Evolutionary conservation across 1,140 invertebrate genomes (phyloP).

Genomic region (Lethrus apterus): DNA sequence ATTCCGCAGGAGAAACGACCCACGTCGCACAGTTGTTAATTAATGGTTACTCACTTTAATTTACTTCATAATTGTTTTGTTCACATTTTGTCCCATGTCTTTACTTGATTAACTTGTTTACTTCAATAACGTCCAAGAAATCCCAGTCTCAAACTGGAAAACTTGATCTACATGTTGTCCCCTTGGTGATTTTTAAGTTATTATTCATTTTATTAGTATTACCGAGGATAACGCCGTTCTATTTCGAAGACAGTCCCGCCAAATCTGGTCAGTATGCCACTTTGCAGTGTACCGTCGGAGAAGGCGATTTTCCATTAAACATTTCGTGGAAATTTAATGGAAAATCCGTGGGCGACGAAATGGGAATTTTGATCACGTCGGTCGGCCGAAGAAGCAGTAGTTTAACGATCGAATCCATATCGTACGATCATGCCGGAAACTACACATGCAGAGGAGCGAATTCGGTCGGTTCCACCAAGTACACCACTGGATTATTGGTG

Average conservation of each 20-base stretch:
- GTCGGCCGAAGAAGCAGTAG: constrained; percentile 35
- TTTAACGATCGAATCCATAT: constrained; percentile 64
- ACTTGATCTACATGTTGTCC: too few species aligned
- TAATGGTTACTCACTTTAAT: constrained; percentile 44
- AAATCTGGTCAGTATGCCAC: constrained; percentile 65
- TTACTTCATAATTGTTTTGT: constrained; percentile 7
- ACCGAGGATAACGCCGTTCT: constrained; percentile 61
- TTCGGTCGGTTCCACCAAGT: constrained; percentile 49
- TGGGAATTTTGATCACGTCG: constrained; percentile 28
- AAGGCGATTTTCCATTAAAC: constrained; percentile 59
- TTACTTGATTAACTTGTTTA: too few species aligned
- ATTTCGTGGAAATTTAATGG: constrained; percentile 61
- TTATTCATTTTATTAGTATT: too few species aligned
- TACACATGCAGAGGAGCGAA: constrained; percentile 63
- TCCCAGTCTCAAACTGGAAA: too few species aligned
- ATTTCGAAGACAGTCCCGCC: constrained; percentile 54
- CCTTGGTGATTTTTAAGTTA: too few species aligned
- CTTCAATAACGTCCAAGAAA: too few species aligned
- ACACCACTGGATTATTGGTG: constrained; percentile 25
- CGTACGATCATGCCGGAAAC: constrained; percentile 55
- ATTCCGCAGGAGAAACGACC: constrained; percentile 61
- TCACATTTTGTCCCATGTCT: constrained; percentile 2
- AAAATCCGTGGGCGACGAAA: constrained; percentile 34
- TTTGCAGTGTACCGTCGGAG: constrained; percentile 61
- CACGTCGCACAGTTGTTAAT: constrained; percentile 60